Percentiles rank a stretch among this genome's conserved stretches.
phyloP scores from a whole-genome alignment of 2,888 invertebrate genomes.

The Nipponacmea schrenckii region DNA sequence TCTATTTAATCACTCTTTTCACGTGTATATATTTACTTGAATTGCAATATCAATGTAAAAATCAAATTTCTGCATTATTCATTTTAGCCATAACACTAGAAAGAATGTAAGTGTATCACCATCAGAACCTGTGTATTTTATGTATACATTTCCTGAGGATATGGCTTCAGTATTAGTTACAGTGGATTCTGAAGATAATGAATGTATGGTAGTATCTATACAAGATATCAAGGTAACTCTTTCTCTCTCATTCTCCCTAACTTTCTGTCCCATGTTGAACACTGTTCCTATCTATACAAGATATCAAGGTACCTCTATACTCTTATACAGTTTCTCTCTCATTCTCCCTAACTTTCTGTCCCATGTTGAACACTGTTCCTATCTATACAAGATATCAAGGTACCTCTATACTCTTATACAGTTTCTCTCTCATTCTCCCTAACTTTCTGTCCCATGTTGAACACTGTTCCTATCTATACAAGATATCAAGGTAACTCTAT shows the following conservation, averaged over 20 bases:
- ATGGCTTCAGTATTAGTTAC: slow-evolving; percentile 64
- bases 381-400: slow-evolving; percentile 80
- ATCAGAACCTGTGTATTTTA: slow-evolving; percentile 75
- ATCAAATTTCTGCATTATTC: neutral
- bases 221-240: slow-evolving; percentile 75
- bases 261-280: too few relatives aligned
- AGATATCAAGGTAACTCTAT: slow-evolving; percentile 72
- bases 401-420: slow-evolving; percentile 32
- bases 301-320: too few relatives aligned
- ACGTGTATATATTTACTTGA: too few relatives aligned
- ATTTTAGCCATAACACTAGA: slow-evolving; percentile 38
- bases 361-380: too few relatives aligned
- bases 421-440: too few relatives aligned
- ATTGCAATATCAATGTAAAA: too few relatives aligned
- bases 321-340: too few relatives aligned
- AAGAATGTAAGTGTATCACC: slow-evolving; percentile 68
- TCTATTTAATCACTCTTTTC: too few relatives aligned
- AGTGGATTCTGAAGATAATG: slow-evolving; percentile 68
- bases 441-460: too few relatives aligned
- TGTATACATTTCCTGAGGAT: slow-evolving; percentile 72
- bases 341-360: too few relatives aligned
- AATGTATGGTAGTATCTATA: slow-evolving; percentile 83
- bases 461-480: slow-evolving; percentile 85
- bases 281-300: too few relatives aligned
- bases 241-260: too few relatives aligned